Evolutionary conservation across 2,888 invertebrate species (phyloP), one percentile per base, ranked within the genome.

Genomic region (Athrips mouffetella): DNA sequence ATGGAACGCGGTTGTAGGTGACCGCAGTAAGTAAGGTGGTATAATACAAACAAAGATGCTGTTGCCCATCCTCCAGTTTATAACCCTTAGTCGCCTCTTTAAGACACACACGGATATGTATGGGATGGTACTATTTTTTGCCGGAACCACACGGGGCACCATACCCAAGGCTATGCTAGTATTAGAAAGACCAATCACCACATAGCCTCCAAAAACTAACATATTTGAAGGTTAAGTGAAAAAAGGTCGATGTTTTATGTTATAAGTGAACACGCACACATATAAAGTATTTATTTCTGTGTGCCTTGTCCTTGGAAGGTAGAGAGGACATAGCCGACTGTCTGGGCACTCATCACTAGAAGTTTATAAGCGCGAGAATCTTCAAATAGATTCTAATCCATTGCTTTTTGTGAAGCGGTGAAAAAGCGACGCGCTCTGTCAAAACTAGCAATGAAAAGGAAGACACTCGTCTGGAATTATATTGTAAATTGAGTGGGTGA

Each of bases 281-380:
- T 21, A 37, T 21, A 37, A 18, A 18, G 4, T 6, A 3, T 37
- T 37, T 37, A 37, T 37, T 21, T 21, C n/a, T n/a, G n/a, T n/a
- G 37, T 18, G 37, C 21, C 37, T 20, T 37, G 37, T 37, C 37
- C 37, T 37, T 37, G 37, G n/a, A n/a, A n/a, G n/a, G n/a, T n/a
- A n/a, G n/a, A 20, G 37, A 37, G 37, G 37, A n/a, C 37, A 37
- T 21, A 21, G 20, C 21, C 10, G 37, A 18, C 37, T 18, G 37
- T 37, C 37, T 37, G 20, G 20, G 18, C 21, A 21, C 8, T 37
- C 20, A n/a, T 13, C 21, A 20, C 21, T n/a, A n/a, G n/a, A n/a
- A 27, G 3, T 10, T 10, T 7, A 27, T 27, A 27, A n/a, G n/a
- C n/a, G n/a, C n/a, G n/a, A n/a, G n/a, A n/a, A n/a, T n/a, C 4